Evolutionary conservation across 2,888 invertebrate species (phyloP), one percentile per base, ranked within the genome.

Genomic region (Apomyelois bistriatella): DNA sequence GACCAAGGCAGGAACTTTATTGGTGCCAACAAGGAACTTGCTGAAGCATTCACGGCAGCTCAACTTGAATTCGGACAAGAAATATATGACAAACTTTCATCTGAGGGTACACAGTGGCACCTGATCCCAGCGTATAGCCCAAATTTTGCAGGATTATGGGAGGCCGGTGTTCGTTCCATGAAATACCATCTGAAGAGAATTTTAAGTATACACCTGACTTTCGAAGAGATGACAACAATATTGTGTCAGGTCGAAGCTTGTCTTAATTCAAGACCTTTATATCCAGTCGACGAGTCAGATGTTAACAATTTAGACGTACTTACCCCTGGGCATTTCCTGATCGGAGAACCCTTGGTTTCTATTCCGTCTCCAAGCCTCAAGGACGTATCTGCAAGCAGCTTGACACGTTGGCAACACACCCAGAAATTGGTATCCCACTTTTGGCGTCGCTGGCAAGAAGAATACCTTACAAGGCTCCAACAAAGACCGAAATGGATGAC

Each of bases 1-100:
- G 62, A 64, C 28, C 56, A 59, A 35, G 64, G 62, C 2, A 43
- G 58, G 48, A 62, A 56, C 40, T 62, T 62, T 30, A 37, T 60
- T 0, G 62, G 60, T 1, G 61, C 61, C 0, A 52, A 57, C 22
- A 61, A 55, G 53, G 56, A 60, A 28, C 41, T 65, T 6, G 15
- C 7, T 8, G 46, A 40, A 5, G 53, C 59, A 7, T 61, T 52
- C 22, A 22, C 2, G 22, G 22, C 22, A 22, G 22, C 22, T 22
- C 22, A 22, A 22, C 5, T 22, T 2, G 22, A 22, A 22, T 22
- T 22, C 22, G 22, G 22, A 22, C 22, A 22, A 22, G 22, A 22
- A 5, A 22, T 22, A 22, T 22, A 22, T 22, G 22, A 22, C 22
- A 22, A 5, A 22, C 22, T 22, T 22, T 22, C 22, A 22, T 22